phyloP scores from a whole-genome alignment of 1,140 invertebrate species.

The Drosophila aff. region DNA sequence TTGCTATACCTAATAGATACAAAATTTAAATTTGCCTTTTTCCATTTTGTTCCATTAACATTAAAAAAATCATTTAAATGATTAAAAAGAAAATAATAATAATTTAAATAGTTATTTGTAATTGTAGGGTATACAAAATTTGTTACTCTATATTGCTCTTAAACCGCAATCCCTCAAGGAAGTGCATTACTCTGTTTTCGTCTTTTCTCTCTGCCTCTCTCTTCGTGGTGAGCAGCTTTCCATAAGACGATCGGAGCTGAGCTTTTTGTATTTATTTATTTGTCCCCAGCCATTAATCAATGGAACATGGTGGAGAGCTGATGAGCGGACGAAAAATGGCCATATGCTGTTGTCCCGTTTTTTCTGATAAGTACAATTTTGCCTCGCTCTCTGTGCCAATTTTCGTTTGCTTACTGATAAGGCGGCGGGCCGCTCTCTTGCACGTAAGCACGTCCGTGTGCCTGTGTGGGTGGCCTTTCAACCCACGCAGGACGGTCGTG shows the following conservation, averaged over 20 bases:
- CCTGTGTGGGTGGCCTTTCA: slow-evolving; percentile 11
- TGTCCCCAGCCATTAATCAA: slow-evolving; percentile 11
- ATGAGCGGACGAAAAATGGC: background rate
- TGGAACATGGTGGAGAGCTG: background rate
- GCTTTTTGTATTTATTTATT: slow-evolving; percentile 11
- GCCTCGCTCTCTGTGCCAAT: slow-evolving; percentile 25
- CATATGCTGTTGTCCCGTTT: slow-evolving; percentile 22
- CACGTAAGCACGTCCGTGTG: slow-evolving; percentile 2
- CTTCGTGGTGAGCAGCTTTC: slow-evolving; percentile 2
- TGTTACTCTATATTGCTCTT: too few species aligned
- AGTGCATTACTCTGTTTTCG: slow-evolving; percentile 10
- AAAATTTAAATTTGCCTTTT: background rate
- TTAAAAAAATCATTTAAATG: background rate
- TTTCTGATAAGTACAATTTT: slow-evolving; percentile 24
- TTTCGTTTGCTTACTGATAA: slow-evolving; percentile 29
- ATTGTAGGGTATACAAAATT: slow-evolving; percentile 3
- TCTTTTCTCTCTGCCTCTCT: background rate
- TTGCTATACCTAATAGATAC: background rate
- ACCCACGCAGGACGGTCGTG: slow-evolving; percentile 30
- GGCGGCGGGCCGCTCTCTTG: background rate
- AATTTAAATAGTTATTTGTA: background rate
- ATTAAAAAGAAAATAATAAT: background rate
- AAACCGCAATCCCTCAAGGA: slow-evolving; percentile 25
- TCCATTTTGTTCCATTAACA: background rate
- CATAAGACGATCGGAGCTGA: slow-evolving; percentile 16